phyloP scores from a whole-genome alignment of 2,888 invertebrate species.

The Ectropis crepuscularia region DNA sequence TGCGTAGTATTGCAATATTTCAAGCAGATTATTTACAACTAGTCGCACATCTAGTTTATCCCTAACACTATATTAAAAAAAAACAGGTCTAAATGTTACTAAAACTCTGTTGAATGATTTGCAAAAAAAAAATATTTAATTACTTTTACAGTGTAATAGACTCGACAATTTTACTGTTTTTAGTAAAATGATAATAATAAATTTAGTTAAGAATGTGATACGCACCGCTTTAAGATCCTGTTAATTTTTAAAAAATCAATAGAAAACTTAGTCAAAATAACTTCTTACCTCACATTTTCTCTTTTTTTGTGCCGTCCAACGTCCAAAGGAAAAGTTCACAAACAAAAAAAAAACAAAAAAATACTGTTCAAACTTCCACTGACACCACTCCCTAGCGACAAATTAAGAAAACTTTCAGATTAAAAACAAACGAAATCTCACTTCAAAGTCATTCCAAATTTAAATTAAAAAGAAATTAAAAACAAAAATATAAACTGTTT shows the following conservation, averaged over 20 bases:
- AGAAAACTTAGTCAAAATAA: background rate
- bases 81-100: no score
- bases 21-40: no score
- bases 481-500: background rate
- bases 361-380: slow-evolving; percentile 1
- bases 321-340: slow-evolving; percentile 6
- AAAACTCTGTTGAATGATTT: no score
- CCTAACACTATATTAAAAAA: no score
- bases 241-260: background rate
- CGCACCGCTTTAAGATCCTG: background rate
- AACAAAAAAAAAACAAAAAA: slow-evolving; percentile 1
- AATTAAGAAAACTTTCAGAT: background rate
- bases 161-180: no score
- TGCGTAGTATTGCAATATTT: no score
- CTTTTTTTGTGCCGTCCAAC: slow-evolving; percentile 4
- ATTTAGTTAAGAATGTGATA: no score
- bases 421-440: background rate
- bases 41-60: no score
- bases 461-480: background rate
- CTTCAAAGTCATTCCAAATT: background rate
- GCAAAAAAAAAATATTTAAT: no score
- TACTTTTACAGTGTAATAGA: no score
- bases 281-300: slow-evolving; percentile 23
- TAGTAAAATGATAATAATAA: no score
- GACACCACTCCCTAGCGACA: background rate